Conservation (phyloP, 2,797 vertebrate species). For the Lutjanus campechanus region DNA sequence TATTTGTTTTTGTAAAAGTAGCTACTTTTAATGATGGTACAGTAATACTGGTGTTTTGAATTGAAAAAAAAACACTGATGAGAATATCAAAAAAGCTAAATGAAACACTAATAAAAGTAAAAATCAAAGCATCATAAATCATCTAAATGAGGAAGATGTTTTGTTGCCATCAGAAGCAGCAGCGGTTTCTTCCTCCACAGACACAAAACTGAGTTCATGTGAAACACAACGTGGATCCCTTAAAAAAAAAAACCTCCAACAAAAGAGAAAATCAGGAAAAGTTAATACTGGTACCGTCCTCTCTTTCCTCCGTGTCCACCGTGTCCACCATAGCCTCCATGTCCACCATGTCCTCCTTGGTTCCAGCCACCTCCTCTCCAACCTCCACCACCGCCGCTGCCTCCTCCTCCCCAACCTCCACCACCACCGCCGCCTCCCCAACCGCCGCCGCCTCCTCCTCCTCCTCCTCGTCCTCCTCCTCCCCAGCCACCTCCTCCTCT, state of each 20-base stretch:
- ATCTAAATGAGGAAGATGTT: not conserved
- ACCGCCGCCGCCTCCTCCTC: slow-evolving; percentile 73
- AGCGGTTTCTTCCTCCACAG: slow-evolving; percentile 4
- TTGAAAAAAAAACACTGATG: slow-evolving; percentile 15
- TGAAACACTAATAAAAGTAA: not conserved
- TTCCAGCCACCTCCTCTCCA: slow-evolving; percentile 82
- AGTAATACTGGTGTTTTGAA: not conserved
- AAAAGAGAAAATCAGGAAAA: not conserved
- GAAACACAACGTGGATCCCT: slow-evolving; percentile 8
- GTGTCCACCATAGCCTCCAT: slow-evolving; percentile 81
- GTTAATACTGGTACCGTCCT: slow-evolving; percentile 76
- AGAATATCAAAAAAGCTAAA: not conserved
- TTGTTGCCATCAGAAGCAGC: not conserved
- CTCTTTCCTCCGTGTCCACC: slow-evolving; percentile 77
- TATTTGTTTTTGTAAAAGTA: not conserved
- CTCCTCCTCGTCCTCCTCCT: slow-evolving; percentile 66
- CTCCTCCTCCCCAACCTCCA: slow-evolving; percentile 70
- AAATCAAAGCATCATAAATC: not conserved
- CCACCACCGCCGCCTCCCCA: slow-evolving; percentile 83
- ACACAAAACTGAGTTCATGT: slow-evolving; percentile 15
- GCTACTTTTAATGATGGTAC: not conserved
- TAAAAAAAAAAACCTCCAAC: not conserved
- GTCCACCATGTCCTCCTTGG: slow-evolving; percentile 78
- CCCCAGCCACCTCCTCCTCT: slow-evolving; percentile 81
- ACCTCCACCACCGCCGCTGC: slow-evolving; percentile 69